Evolutionary conservation across 2,113 vertebrate species (phyloP).

Genomic region (Arenaria interpres): DNA sequence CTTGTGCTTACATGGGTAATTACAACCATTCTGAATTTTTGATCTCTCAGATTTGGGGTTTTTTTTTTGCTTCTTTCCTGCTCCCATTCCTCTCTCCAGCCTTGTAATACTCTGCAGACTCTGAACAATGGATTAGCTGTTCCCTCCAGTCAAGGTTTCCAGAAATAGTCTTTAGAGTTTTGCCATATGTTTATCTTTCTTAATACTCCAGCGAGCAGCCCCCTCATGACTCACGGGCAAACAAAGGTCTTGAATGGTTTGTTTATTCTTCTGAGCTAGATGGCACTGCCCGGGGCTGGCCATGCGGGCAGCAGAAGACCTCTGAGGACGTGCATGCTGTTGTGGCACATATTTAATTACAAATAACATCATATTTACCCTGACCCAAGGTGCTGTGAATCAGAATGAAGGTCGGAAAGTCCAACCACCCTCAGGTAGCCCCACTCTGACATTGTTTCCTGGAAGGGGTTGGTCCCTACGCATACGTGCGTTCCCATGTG

Average conservation of each 20-base stretch:
- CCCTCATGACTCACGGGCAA: conserved; percentile 72
- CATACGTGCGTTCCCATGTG: neutral
- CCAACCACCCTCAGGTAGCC: neutral
- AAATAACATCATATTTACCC: conserved; percentile 18
- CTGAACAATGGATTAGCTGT: conserved; percentile 78
- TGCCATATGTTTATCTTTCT: conserved; percentile 78
- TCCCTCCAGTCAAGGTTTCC: conserved; percentile 70
- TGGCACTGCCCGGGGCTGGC: conserved; percentile 29
- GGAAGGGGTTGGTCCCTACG: neutral
- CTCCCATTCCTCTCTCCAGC: conserved; percentile 38
- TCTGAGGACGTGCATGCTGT: neutral
- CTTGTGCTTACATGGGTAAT: conserved; percentile 31
- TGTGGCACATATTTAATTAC: neutral
- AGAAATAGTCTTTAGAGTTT: conserved; percentile 76
- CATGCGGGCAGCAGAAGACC: conserved; percentile 29
- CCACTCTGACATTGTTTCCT: neutral
- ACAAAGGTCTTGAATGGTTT: conserved; percentile 70
- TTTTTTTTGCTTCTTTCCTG: neutral
- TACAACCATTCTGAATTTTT: conserved; percentile 50
- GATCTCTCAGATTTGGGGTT: neutral
- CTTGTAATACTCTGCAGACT: conserved; percentile 51
- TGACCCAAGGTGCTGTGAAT: neutral
- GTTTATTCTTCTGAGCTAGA: conserved; percentile 70
- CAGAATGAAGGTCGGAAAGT: conserved; percentile 6
- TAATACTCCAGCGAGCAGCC: conserved; percentile 71